Percentiles rank a stretch among this genome's conserved stretches.
Evolutionary conservation across 2,888 invertebrate genomes (phyloP).

Genomic region (Dromius quadrimaculatus): DNA sequence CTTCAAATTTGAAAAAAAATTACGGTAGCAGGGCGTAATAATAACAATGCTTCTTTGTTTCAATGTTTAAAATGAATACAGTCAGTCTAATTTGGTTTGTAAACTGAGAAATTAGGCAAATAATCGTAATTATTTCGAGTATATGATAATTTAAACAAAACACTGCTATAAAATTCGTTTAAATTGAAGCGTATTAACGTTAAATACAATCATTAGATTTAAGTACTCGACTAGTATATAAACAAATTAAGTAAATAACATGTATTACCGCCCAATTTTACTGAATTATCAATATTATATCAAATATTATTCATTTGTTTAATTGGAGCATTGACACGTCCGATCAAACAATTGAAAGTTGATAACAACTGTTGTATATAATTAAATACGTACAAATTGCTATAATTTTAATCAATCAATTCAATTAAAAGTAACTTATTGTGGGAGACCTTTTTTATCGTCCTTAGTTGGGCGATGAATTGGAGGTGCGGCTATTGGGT

Average conservation of each 20-base stretch:
- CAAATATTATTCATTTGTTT: conserved; percentile 43
- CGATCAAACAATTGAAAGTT: conserved; percentile 44
- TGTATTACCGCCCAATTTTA: conserved; percentile 41
- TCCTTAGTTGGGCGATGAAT: not conserved
- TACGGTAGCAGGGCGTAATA: too few species aligned
- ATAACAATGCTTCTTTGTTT: too few species aligned
- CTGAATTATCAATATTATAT: conserved; percentile 44
- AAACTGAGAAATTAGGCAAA: conserved; percentile 27
- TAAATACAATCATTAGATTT: conserved; percentile 44
- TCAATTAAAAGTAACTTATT: conserved; percentile 53
- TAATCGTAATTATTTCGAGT: conserved; percentile 31
- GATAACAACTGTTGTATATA: conserved; percentile 57
- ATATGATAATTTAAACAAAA: conserved; percentile 29
- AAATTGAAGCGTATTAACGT: conserved; percentile 39
- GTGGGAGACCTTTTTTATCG: conserved; percentile 54
- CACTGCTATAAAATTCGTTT: conserved; percentile 41
- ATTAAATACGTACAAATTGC: conserved; percentile 64
- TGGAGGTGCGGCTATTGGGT: not conserved
- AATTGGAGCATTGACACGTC: conserved; percentile 47
- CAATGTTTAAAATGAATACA: too few species aligned
- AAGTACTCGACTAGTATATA: conserved; percentile 39
- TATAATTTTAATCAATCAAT: conserved; percentile 66
- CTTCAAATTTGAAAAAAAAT: too few species aligned
- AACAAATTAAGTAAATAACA: conserved; percentile 50
- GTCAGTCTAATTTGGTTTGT: conserved; percentile 1